Evolutionary conservation across 2,113 vertebrate species (phyloP), one percentile per base, ranked within the genome.

Genomic region (Oryzias melastigma): DNA sequence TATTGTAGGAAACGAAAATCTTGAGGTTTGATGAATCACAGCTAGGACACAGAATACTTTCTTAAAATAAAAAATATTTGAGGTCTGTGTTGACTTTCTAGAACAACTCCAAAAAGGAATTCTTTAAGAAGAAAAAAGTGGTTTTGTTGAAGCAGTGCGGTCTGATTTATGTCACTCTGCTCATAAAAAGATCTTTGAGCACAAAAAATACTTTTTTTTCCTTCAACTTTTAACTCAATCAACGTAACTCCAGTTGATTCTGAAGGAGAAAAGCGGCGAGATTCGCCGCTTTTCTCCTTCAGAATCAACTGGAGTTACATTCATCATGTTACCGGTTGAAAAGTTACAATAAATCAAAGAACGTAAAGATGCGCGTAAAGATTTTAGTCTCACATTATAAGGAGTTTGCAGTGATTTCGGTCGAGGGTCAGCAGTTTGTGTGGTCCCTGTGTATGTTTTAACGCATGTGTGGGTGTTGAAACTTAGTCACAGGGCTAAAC

Each of bases 401-500:
- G 72, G 75, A 65, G 63, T 58, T 25, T 27, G 27, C 51, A 64
- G 65, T 54, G 68, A 85, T 74, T 81, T 59, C 44, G 18, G 35
- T 29, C 41, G 45, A 35, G 54, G 83, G 84, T 88, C 81, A 65
- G 64, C 83, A 51, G 62, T 77, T 77, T 85, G 86, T 87, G 88
- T 86, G 85, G 88, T 86, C 81, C 71, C 50, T 52, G 46, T 69
- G 47, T 22, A 6, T 75, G 71, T 77, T 47, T 83, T 41, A 72
- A n/a, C 63, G 45, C 62, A 60, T 51, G 75, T 79, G 81, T 83
- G 71, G 65, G 58, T 76, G 73, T 80, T 52, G 44, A 54, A 73
- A 71, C 77, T 82, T 73, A 79, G 82, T 79, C 80, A 85, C 60
- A 79, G 70, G 62, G 68, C 69, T 78, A 80, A 85, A 85, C 86